Evolutionary conservation across 1,140 invertebrate genomes (phyloP).

Genomic region (Caenorhabditis brenneri): DNA sequence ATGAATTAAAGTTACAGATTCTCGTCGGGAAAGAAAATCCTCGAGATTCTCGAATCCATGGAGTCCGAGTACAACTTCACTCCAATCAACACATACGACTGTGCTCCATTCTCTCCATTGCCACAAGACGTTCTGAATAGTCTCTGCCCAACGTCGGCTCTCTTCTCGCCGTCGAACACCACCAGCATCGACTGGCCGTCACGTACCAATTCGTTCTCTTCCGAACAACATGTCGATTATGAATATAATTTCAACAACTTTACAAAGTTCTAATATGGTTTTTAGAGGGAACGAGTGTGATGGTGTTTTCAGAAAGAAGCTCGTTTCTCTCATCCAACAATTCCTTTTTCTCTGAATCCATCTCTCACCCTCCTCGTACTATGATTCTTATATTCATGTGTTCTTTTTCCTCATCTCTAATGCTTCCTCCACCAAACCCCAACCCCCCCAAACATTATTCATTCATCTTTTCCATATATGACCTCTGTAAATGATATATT

Average conservation of each 20-base stretch:
- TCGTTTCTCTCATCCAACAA: too few relatives aligned
- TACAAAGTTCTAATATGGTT: neutral
- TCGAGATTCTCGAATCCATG: neutral
- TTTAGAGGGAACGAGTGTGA: too few relatives aligned
- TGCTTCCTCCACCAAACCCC: too few relatives aligned
- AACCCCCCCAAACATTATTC: too few relatives aligned
- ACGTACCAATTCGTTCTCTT: neutral
- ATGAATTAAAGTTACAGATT: neutral
- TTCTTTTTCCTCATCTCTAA: too few relatives aligned
- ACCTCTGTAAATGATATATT: neutral
- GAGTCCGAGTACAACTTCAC: neutral
- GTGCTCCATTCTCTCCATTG: neutral
- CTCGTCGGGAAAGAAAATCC: slow-evolving; percentile 49
- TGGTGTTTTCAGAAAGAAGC: too few relatives aligned
- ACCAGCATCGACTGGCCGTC: neutral
- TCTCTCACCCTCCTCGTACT: too few relatives aligned
- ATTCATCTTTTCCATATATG: neutral
- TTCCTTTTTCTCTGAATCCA: too few relatives aligned
- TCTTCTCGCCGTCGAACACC: neutral
- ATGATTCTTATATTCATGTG: too few relatives aligned
- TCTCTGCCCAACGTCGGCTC: neutral
- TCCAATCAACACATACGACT: neutral
- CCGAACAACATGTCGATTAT: neutral
- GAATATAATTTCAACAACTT: neutral
- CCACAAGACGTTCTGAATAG: neutral